Base-by-base conservation (phyloP, 2,113 vertebrate species). In the Alosa alosa region DNA sequence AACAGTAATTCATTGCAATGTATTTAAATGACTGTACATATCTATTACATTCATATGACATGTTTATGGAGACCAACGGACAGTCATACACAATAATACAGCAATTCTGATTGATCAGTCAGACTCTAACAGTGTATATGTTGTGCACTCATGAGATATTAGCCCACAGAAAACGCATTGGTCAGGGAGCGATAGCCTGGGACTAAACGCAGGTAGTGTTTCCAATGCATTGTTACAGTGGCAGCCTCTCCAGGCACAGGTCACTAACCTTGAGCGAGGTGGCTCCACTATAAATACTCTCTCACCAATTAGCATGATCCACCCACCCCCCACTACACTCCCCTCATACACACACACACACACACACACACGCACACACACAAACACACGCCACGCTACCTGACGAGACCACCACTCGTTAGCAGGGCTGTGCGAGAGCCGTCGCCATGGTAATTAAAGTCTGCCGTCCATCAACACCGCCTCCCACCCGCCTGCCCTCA, bases 201-300 rank as follows among this genome's bases (percentile, higher is more conserved):
- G 1, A 17, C 0, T 6, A 52, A 17, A 17, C 2, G 15, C 9
- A 13, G 11, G 1, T 17, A 52, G 50, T 52, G 11, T 17, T 18
- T 11, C 50, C 15, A 52, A 2, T 17, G 13, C 50, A 52, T 64
- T 64, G 60, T 64, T 64, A 64, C 60, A n/a, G 60, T 64, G 55
- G 60, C n/a, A 25, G 20, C 15, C 55, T 20, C 55, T 4, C 55
- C 13, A 60, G n/a, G 5, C 60, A 25, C 9, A 94, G 91, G 92
- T 93, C 90, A 91, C 91, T 93, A 93, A 93, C 94, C 94, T 93
- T 92, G 75, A 91, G 92, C 91, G 92, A 90, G 89, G 87, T 90
- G 87, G 86, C 90, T 92, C 89, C 86, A 93, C 94, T 94, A 95
- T 94, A 93, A 95, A 95, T 95, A 95, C 91, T 31, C 90, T 89